Percentiles rank a stretch among this genome's conserved stretches.
phyloP scores from a whole-genome alignment of 2,888 invertebrate genomes.

The Sinopyrophorus schimmeli region DNA sequence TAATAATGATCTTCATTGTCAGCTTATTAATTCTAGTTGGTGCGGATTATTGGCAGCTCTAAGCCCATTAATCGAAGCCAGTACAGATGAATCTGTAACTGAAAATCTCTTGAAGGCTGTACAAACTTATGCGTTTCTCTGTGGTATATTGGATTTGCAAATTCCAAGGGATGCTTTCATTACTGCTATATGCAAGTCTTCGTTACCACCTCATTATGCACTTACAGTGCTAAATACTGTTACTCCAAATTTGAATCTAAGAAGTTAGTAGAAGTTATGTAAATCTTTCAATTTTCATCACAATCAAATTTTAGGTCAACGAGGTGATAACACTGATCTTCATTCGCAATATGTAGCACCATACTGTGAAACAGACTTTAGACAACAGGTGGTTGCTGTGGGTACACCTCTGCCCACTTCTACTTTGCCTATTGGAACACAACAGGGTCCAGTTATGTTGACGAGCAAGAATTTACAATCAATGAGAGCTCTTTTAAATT shows the following conservation, averaged over 20 bases:
- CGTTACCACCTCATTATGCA: conserved; percentile 93
- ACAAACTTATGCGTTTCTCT: conserved; percentile 86
- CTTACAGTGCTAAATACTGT: conserved; percentile 78
- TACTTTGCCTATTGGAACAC: conserved; percentile 75
- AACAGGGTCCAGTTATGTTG: conserved; percentile 92
- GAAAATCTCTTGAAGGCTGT: conserved; percentile 91
- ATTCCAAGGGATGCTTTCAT: conserved; percentile 92
- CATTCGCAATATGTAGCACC: conserved; percentile 59
- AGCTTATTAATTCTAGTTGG: conserved; percentile 93
- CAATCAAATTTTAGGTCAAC: conserved; percentile 56
- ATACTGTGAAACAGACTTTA: conserved; percentile 72
- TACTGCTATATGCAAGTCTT: conserved; percentile 93
- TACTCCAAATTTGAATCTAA: conserved; percentile 58
- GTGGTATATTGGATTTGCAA: conserved; percentile 78
- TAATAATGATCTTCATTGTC: conserved; percentile 61
- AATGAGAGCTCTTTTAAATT: conserved; percentile 85
- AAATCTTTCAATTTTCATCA: conserved; percentile 4
- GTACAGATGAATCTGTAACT: conserved; percentile 89
- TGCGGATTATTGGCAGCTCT: conserved; percentile 90
- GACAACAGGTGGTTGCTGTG: conserved; percentile 96
- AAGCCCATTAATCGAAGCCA: conserved; percentile 90
- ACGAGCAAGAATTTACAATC: conserved; percentile 97
- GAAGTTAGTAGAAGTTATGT: conserved; percentile 34
- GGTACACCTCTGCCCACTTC: conserved; percentile 92
- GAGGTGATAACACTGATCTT: conserved; percentile 59